Conservation (phyloP, 2,888 invertebrate genomes). For the Serripes groenlandicus region DNA sequence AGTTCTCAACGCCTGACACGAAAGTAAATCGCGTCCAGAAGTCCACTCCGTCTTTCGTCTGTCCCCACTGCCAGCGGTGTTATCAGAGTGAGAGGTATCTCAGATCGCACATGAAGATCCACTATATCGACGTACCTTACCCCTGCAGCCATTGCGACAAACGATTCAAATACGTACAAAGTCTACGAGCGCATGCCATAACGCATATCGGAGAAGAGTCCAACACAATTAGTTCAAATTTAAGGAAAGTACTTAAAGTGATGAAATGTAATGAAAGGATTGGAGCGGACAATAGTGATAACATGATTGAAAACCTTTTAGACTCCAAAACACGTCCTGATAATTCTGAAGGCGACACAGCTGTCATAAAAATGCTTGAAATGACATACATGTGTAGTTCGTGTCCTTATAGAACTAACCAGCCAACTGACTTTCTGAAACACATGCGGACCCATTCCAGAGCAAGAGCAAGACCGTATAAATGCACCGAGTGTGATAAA, state of each 20-base stretch:
- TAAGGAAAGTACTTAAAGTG: too few relatives aligned
- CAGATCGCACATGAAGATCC: slow-evolving; percentile 38
- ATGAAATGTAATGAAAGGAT: slow-evolving; percentile 14
- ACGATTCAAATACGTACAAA: slow-evolving; percentile 38
- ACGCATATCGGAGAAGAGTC: slow-evolving; percentile 42
- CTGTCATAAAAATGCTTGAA: neutral
- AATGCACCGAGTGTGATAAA: slow-evolving; percentile 36
- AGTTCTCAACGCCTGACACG: slow-evolving; percentile 13
- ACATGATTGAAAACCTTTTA: neutral
- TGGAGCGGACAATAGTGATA: neutral
- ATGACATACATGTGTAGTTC: slow-evolving; percentile 41
- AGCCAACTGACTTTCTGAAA: slow-evolving; percentile 35
- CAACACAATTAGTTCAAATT: neutral
- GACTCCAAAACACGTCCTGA: neutral
- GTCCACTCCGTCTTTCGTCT: neutral
- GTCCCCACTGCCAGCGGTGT: slow-evolving; percentile 33
- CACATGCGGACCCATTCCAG: slow-evolving; percentile 53
- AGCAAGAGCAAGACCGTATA: slow-evolving; percentile 24
- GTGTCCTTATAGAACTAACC: slow-evolving; percentile 42
- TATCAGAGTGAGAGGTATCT: slow-evolving; percentile 42
- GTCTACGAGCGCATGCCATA: slow-evolving; percentile 47
- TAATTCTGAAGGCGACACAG: neutral
- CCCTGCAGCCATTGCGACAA: slow-evolving; percentile 49
- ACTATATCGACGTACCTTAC: slow-evolving; percentile 36
- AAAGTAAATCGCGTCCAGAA: neutral